These are phyloP conservation scores for Neosalanx taihuensis DNA, from an alignment of 2,797 vertebrate species.

Conservation along the genomic window DNA sequence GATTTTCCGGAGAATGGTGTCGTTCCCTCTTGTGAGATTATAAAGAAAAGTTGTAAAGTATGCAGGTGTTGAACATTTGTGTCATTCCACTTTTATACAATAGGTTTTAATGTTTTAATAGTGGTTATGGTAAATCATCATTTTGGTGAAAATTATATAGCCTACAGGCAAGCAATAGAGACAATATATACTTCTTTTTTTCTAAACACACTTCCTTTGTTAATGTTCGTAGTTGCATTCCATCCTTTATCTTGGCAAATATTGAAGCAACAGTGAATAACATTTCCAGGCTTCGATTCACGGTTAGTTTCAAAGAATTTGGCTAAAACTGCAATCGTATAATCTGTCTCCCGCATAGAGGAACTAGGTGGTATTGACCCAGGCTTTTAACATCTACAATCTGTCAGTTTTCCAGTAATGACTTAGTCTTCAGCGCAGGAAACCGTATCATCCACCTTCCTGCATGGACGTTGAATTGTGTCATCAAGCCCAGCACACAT, in stretches of 20 bases:
- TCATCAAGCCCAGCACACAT: background rate
- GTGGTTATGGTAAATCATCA: constrained; percentile 50
- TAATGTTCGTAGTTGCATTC: constrained; percentile 33
- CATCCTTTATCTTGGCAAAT: constrained; percentile 40
- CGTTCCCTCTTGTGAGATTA: background rate
- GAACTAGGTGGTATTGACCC: background rate
- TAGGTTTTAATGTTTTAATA: constrained; percentile 50
- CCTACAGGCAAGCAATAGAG: constrained; percentile 36
- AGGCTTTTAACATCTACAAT: no score
- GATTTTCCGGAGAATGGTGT: constrained; percentile 34
- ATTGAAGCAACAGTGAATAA: constrained; percentile 1
- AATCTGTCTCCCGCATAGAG: no score
- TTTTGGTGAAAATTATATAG: constrained; percentile 30
- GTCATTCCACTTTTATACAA: constrained; percentile 47
- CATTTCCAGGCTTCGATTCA: no score
- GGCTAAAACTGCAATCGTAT: no score
- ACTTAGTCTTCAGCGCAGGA: no score
- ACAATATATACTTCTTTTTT: constrained; percentile 6
- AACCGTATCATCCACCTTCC: no score
- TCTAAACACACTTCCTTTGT: no score
- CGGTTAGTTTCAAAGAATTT: background rate
- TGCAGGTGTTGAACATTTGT: constrained; percentile 43
- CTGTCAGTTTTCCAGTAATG: no score
- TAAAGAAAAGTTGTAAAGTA: constrained; percentile 24
- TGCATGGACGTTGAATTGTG: background rate